Evolutionary conservation across 2,888 invertebrate genomes (phyloP).

Genomic region (Cataglyphis cursor): DNA sequence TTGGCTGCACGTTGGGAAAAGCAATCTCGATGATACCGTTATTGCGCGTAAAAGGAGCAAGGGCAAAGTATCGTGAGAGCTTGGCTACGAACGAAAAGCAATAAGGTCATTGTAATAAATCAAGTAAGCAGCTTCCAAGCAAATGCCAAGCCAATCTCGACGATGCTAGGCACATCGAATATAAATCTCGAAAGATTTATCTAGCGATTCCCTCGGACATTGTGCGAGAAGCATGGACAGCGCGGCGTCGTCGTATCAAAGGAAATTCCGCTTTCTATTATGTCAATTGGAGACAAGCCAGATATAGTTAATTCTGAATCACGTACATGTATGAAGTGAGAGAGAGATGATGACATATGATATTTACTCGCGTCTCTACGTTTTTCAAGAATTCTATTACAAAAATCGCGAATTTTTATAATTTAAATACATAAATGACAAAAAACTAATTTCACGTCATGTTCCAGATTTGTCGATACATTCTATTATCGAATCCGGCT

Average conservation of each 20-base stretch:
- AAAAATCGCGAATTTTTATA: not conserved
- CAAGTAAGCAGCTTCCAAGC: constrained; percentile 58
- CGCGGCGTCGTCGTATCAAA: constrained; percentile 16
- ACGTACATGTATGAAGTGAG: not conserved
- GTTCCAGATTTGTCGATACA: constrained; percentile 5
- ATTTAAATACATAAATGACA: not conserved
- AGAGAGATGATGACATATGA: not conserved
- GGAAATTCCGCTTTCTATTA: constrained; percentile 31
- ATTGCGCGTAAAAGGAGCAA: not conserved
- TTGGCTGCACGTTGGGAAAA: not conserved
- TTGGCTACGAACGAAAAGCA: constrained; percentile 32
- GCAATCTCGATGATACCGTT: not conserved
- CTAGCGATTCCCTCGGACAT: constrained; percentile 21
- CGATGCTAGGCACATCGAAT: constrained; percentile 43
- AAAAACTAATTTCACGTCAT: not conserved
- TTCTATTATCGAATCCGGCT: not conserved
- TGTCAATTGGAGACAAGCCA: constrained; percentile 41
- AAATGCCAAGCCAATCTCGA: constrained; percentile 65
- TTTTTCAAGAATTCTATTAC: not conserved
- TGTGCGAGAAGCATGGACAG: constrained; percentile 24
- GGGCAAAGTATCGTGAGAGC: constrained; percentile 6
- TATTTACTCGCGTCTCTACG: not conserved
- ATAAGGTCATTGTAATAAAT: constrained; percentile 67
- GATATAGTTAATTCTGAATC: constrained; percentile 8
- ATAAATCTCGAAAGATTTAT: constrained; percentile 68